phyloP scores from a whole-genome alignment of 2,888 invertebrate genomes.

The Drepanosiphum platanoidis region DNA sequence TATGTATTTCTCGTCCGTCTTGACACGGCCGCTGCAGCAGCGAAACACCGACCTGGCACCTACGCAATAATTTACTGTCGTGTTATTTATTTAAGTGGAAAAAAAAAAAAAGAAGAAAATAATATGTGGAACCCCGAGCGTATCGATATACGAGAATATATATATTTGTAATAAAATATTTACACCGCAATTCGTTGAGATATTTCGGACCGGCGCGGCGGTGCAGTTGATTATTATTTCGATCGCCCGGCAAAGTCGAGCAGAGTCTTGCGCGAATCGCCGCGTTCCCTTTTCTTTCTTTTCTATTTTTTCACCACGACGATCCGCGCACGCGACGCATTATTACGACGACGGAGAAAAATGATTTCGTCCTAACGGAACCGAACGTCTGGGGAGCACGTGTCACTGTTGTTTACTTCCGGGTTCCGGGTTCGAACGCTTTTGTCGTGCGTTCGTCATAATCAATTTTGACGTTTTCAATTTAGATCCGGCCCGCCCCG shows the following conservation, averaged over 20 bases:
- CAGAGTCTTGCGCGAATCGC: background rate
- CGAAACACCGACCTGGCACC: too few species aligned
- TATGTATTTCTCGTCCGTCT: too few species aligned
- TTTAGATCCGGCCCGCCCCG: background rate
- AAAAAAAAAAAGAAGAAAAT: background rate
- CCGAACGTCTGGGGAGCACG: slow-evolving; percentile 5
- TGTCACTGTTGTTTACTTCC: slow-evolving; percentile 44
- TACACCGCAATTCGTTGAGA: background rate
- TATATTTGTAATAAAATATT: background rate
- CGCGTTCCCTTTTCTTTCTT: background rate
- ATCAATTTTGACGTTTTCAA: slow-evolving; percentile 30
- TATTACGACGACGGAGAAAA: slow-evolving; percentile 2
- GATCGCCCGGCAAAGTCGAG: background rate
- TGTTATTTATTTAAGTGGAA: background rate
- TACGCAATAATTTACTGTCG: background rate
- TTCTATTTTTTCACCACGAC: background rate
- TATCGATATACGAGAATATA: background rate
- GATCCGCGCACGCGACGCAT: background rate
- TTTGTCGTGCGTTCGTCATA: slow-evolving; percentile 17
- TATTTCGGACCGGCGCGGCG: background rate
- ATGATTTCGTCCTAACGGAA: slow-evolving; percentile 33
- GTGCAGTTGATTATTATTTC: background rate
- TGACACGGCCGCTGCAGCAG: too few species aligned
- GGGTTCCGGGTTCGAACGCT: background rate
- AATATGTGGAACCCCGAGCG: background rate